Base-by-base conservation (phyloP, 2,797 vertebrate genomes). In the Acanthurus lineatus region DNA sequence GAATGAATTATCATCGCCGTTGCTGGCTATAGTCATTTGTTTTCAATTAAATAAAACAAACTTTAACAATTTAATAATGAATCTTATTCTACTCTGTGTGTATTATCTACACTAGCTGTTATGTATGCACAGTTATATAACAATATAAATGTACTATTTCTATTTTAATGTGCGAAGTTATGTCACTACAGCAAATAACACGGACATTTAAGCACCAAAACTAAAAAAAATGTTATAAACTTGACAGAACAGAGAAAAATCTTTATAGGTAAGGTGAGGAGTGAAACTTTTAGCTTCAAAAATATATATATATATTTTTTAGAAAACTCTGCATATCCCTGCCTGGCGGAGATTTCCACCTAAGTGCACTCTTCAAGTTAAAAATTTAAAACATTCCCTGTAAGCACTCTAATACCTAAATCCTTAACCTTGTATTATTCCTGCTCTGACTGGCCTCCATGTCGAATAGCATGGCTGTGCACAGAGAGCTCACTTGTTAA, bases 391-490 rank as follows among this genome's bases (percentile, higher is more conserved):
- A 6, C 12, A 15, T 8, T 20, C 14, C 10, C 2, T 17, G 17
- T 9, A 14, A 48, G 38, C 47, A 32, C 2, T 16, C 1, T 62
- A 38, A 59, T 45, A 70, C 56, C 54, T 53, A 42, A 32, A 60
- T 47, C 73, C 3, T 5, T 19, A 61, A 47, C n/a, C 25, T n/a
- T 38, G 69, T 54, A 11, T 67, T 62, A 20, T 66, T 81, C 19
- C 63, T 44, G n/a, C 59, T 57, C 51, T 69, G 79, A 62, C 32
- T 68, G 35, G 53, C 73, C 57, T 87, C 60, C 65, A 57, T 49
- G 38, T 66, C 44, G 7, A 61, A 51, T 45, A 53, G n/a, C 53
- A 19, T 5, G 66, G 16, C 45, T 54, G 28, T 58, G 49, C 67
- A 69, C 45, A 22, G 25, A 22, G 47, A 70, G 44, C 63, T 49